Evolutionary conservation across 1,140 invertebrate species (phyloP).

Genomic region (Drosophila malerkotliana): DNA sequence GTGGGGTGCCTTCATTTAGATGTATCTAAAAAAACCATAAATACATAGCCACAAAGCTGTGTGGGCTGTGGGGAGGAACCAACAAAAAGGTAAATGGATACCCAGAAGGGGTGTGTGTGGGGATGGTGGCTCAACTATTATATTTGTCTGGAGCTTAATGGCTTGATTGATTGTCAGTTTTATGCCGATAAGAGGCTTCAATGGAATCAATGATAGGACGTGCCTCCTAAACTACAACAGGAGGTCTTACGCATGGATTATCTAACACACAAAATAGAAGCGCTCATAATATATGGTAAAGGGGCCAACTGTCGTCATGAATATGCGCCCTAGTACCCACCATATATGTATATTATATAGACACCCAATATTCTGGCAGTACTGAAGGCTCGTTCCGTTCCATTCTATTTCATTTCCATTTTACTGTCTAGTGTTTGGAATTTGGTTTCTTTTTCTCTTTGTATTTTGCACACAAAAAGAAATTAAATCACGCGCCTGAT

Average conservation of each 20-base stretch:
- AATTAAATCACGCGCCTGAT: constrained; percentile 60
- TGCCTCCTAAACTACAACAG: constrained; percentile 42
- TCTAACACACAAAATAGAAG: constrained; percentile 23
- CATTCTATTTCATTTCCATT: constrained; percentile 43
- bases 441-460: not conserved
- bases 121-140: constrained; percentile 16
- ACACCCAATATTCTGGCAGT: constrained; percentile 40
- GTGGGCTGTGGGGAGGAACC: not conserved
- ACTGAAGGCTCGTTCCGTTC: constrained; percentile 18
- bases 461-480: constrained; percentile 21
- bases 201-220: constrained; percentile 39
- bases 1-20: constrained; percentile 23
- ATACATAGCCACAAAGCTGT: constrained; percentile 8
- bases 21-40: constrained; percentile 23
- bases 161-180: constrained; percentile 50
- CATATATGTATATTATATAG: constrained; percentile 20
- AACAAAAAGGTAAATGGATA: constrained; percentile 1
- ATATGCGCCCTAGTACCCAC: too few relatives aligned
- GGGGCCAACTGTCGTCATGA: constrained; percentile 2
- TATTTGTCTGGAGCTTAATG: constrained; percentile 49
- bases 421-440: constrained; percentile 15
- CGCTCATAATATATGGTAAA: constrained; percentile 22
- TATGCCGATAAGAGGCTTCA: constrained; percentile 36
- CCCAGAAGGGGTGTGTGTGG: constrained; percentile 6
- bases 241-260: constrained; percentile 43